Percentiles rank a stretch among this genome's conserved stretches.
phyloP scores from a whole-genome alignment of 2,113 vertebrate species.

The Drymodes brunneopygia region DNA sequence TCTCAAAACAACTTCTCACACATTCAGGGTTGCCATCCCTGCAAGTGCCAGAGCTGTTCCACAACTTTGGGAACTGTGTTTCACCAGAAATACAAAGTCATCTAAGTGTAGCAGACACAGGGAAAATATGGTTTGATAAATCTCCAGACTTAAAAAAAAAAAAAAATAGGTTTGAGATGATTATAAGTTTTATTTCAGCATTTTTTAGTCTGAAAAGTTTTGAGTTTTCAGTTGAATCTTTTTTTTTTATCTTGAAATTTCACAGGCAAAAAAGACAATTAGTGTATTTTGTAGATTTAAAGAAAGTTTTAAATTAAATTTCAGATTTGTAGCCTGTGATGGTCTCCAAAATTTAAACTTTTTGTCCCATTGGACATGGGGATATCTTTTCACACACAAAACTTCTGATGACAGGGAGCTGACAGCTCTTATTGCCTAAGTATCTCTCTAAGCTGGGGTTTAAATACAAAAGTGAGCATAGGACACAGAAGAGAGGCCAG shows the following conservation, averaged over 20 bases:
- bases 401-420: background rate
- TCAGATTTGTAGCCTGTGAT: background rate
- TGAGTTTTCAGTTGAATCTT: background rate
- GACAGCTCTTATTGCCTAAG: background rate
- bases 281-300: background rate
- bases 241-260: background rate
- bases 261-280: background rate
- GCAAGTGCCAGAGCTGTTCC: background rate
- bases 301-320: background rate
- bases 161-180: background rate
- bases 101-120: background rate
- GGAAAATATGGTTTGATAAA: background rate
- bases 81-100: background rate
- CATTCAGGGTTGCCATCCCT: background rate
- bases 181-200: background rate
- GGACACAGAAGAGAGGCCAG: background rate
- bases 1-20: background rate
- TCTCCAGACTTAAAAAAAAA: background rate
- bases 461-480: background rate
- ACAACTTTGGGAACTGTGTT: background rate
- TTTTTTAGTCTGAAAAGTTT: background rate
- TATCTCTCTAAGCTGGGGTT: background rate
- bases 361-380: background rate
- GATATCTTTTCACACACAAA: background rate
- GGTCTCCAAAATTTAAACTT: background rate